Conservation (phyloP, 2,888 invertebrate species). For the Drosophila kanekoi region DNA sequence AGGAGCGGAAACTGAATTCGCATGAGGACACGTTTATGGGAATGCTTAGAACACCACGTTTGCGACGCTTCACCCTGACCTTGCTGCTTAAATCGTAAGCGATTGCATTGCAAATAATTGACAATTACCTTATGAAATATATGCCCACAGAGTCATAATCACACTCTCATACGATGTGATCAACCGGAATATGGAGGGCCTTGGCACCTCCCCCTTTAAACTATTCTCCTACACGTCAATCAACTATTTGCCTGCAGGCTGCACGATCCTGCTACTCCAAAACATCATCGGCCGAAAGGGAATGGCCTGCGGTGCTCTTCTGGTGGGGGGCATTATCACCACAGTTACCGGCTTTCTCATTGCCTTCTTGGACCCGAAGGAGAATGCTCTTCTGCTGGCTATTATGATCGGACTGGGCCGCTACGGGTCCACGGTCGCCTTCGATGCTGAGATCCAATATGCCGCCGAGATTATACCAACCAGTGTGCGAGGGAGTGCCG, state of each 20-base stretch:
- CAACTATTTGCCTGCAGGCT: slow-evolving; percentile 86
- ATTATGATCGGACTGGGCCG: slow-evolving; percentile 86
- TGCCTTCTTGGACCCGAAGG: slow-evolving; percentile 77
- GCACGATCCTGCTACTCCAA: slow-evolving; percentile 82
- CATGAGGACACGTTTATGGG: slow-evolving; percentile 85
- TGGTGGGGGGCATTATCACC: slow-evolving; percentile 86
- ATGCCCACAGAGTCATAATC: slow-evolving; percentile 86
- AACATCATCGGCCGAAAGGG: slow-evolving; percentile 86
- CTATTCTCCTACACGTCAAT: slow-evolving; percentile 86
- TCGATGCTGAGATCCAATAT: slow-evolving; percentile 88
- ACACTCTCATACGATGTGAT: slow-evolving; percentile 87
- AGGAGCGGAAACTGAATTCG: slow-evolving; percentile 46
- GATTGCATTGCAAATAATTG: neutral
- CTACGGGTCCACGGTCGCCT: slow-evolving; percentile 87
- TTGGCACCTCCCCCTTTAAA: slow-evolving; percentile 86
- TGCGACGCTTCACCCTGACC: slow-evolving; percentile 86
- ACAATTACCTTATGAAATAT: neutral
- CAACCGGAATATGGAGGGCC: slow-evolving; percentile 87
- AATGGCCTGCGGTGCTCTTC: slow-evolving; percentile 86
- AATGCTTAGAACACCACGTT: slow-evolving; percentile 86
- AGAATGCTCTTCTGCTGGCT: slow-evolving; percentile 84
- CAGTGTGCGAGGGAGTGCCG: slow-evolving; percentile 87
- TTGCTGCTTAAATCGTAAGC: slow-evolving; percentile 87
- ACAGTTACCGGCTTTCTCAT: slow-evolving; percentile 85
- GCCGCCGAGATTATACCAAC: slow-evolving; percentile 88